A percentile compares a stretch with the other conserved stretches of the same genome.
phyloP scores from a whole-genome alignment of 2,113 vertebrate genomes.

The Ceratotherium simum region DNA sequence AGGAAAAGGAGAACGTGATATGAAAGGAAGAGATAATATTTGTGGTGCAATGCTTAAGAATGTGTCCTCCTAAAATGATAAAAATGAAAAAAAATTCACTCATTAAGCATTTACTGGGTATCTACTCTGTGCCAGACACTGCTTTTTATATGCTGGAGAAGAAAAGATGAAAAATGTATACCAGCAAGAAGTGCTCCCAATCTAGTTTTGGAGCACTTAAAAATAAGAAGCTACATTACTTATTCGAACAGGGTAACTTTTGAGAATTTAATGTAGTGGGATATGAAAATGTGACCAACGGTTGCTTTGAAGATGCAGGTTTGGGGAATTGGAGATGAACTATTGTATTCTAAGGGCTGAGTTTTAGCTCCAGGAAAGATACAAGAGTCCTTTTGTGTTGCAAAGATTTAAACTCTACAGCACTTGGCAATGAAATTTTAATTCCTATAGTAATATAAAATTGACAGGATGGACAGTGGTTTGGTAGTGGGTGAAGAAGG shows the following conservation, averaged over 20 bases:
- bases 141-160: not conserved
- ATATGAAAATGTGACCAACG: not conserved
- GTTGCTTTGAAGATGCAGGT: not conserved
- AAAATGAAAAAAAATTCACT: not conserved
- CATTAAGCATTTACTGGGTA: not conserved
- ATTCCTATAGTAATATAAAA: not conserved
- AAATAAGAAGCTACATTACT: not conserved
- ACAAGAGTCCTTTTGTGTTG: not conserved
- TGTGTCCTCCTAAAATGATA: conserved; percentile 42
- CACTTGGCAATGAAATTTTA: not conserved
- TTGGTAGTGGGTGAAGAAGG: not conserved
- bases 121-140: not conserved
- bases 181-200: not conserved
- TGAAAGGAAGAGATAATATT: conserved; percentile 64
- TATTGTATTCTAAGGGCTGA: not conserved
- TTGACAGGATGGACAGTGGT: not conserved
- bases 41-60: conserved; percentile 39
- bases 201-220: not conserved
- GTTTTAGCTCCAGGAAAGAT: not conserved
- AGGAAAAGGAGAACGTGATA: conserved; percentile 30
- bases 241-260: not conserved
- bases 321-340: not conserved
- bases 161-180: not conserved
- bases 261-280: not conserved
- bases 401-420: not conserved